Base-by-base conservation (phyloP, 2,113 vertebrate genomes). In the Sigmodon hispidus region DNA sequence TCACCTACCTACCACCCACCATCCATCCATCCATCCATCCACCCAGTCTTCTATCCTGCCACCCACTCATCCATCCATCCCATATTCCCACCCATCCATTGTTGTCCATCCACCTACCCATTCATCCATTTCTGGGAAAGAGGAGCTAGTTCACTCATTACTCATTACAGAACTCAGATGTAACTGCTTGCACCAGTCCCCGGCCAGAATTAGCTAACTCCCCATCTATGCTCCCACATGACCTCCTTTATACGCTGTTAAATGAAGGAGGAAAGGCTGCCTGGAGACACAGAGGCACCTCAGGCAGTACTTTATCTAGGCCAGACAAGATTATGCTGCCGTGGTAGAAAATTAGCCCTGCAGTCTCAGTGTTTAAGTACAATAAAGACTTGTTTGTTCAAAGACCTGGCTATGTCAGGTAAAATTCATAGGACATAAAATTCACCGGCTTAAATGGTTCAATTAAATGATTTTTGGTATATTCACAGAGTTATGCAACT, bases 301-400 rank as follows among this genome's bases (percentile, higher is more conserved):
- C 36, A 59, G 48, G n/a, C 50, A 89, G n/a, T 55, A 26, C 72
- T 96, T 94, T 72, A 40, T 83, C 52, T 76, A 92, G 34, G 65
- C 72, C 83, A 89, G 61, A 73, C 36, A 55, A 36, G 57, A 83
- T 69, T 83, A 55, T 84, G 89, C 85, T 87, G 55, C 90, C 16
- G 16, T 65, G 88, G 57, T 80, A 65, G 61, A 34, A 92, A 57
- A 89, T 94, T 43, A 84, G 29, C 52, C 59, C 94, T 76, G 72
- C 69, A 94, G 89, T 65, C 73, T 87, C 52, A 67, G 61, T 83
- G 75, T 22, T 72, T 59, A 87, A 90, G 89, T 7, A 57, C 63
- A 79, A 76, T 24, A 76, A 77, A 79, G 26, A 81, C 70, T 52
- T 86, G 22, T 86, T 61, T n/a, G n/a, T n/a, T n/a, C n/a, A n/a